These are phyloP conservation scores for Pseudococcus viburni DNA, from an alignment of 2,888 invertebrate species.

Conservation along the genomic window DNA sequence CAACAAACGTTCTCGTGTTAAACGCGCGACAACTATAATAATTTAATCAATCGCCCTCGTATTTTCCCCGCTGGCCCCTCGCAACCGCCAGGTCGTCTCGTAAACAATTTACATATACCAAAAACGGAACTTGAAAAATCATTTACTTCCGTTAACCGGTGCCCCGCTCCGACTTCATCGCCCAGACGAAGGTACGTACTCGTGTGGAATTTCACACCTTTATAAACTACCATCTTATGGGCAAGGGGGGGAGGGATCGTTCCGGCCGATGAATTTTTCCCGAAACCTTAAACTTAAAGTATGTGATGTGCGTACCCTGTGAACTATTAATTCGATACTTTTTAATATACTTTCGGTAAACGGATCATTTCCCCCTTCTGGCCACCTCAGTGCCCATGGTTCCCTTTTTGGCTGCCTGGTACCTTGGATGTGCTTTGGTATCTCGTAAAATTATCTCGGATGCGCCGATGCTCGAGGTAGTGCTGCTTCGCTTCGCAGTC, in stretches of 20 bases:
- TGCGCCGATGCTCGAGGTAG: not conserved
- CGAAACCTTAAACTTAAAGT: conserved; percentile 15
- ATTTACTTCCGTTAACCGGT: conserved; percentile 41
- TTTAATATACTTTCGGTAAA: conserved; percentile 41
- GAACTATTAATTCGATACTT: conserved; percentile 48
- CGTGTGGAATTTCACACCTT: conserved; percentile 46
- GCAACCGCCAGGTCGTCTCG: not conserved
- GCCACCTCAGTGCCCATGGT: not conserved
- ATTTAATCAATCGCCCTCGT: conserved; percentile 47
- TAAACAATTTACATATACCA: conserved; percentile 5
- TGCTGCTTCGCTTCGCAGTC: not conserved
- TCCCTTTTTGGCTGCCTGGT: not conserved
- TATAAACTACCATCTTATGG: not conserved
- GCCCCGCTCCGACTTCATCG: not conserved
- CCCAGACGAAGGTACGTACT: not conserved
- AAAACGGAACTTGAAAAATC: conserved; percentile 47
- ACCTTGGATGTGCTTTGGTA: not conserved
- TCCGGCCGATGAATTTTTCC: conserved; percentile 41
- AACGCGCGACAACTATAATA: conserved; percentile 34
- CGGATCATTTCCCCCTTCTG: not conserved
- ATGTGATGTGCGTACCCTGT: not conserved
- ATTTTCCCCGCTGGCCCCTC: not conserved
- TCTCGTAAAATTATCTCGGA: conserved; percentile 48
- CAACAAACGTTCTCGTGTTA: conserved; percentile 44
- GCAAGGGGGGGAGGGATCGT: not conserved